Conservation (phyloP, 2,888 invertebrate genomes). For the Geotrupes spiniger region DNA sequence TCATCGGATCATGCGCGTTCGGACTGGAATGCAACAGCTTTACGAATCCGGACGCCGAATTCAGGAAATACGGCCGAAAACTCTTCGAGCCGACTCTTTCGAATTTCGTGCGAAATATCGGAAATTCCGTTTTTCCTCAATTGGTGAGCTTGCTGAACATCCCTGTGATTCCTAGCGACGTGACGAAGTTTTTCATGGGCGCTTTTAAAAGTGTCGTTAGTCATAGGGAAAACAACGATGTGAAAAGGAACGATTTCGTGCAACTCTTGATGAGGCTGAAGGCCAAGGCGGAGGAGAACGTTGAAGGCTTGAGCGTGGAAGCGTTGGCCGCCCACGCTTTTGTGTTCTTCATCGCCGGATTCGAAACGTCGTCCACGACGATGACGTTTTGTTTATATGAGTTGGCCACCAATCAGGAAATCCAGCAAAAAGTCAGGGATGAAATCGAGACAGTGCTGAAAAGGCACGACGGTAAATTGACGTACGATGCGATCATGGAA, state of each 20-base stretch:
- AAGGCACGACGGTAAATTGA: slow-evolving; percentile 41
- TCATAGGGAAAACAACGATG: slow-evolving; percentile 24
- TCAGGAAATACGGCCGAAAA: slow-evolving; percentile 9
- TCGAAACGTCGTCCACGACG: slow-evolving; percentile 49
- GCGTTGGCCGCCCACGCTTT: slow-evolving; percentile 41
- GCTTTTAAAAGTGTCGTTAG: slow-evolving; percentile 35
- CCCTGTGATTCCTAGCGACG: no score
- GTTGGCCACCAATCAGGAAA: slow-evolving; percentile 43
- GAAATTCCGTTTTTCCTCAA: slow-evolving; percentile 26
- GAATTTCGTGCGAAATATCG: no score
- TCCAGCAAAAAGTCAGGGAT: slow-evolving; percentile 47
- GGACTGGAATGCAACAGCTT: slow-evolving; percentile 18
- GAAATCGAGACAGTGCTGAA: slow-evolving; percentile 43
- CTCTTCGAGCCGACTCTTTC: no score
- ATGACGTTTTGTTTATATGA: slow-evolving; percentile 45
- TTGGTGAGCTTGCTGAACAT: no score
- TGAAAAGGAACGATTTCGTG: slow-evolving; percentile 41
- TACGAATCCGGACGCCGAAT: slow-evolving; percentile 15
- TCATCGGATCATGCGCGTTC: slow-evolving; percentile 16
- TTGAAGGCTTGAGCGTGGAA: slow-evolving; percentile 10
- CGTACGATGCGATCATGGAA: slow-evolving; percentile 47
- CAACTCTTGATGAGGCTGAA: slow-evolving; percentile 39
- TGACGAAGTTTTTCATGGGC: slow-evolving; percentile 36
- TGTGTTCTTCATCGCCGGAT: slow-evolving; percentile 50
- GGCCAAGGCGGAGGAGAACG: slow-evolving; percentile 11